Evolutionary conservation across 2,113 vertebrate genomes (phyloP).

Genomic region (Gadus macrocephalus): DNA sequence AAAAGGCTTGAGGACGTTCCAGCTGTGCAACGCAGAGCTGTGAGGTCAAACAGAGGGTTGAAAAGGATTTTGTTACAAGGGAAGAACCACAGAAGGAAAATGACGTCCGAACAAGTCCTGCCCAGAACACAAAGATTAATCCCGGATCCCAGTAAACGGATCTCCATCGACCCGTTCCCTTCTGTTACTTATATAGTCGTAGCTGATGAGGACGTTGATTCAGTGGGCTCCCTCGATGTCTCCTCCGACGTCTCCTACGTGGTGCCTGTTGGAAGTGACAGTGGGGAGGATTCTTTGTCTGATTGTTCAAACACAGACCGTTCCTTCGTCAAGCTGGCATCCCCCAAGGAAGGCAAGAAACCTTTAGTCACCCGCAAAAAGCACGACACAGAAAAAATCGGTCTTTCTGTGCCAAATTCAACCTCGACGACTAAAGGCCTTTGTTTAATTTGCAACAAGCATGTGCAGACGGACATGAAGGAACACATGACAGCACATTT

Average conservation of each 20-base stretch:
- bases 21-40: neutral
- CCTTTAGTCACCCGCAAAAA: neutral
- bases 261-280: constrained; percentile 6
- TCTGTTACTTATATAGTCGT: no score
- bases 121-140: no score
- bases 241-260: no score
- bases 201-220: neutral
- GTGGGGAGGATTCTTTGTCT: constrained; percentile 47
- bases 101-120: neutral
- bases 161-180: no score
- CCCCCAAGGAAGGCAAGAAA: neutral
- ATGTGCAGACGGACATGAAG: constrained; percentile 3
- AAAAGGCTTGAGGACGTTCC: constrained; percentile 3
- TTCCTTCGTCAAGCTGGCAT: neutral
- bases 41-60: constrained; percentile 42
- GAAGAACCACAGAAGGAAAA: constrained; percentile 15
- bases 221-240: no score
- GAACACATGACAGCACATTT: constrained; percentile 57
- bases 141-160: no score
- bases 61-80: constrained; percentile 36
- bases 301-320: constrained; percentile 33
- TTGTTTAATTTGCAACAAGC: constrained; percentile 51
- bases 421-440: neutral
- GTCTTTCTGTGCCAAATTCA: neutral
- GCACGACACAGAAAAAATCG: neutral